Conservation (phyloP, 2,888 invertebrate genomes). For the Lathronympha strigana region DNA sequence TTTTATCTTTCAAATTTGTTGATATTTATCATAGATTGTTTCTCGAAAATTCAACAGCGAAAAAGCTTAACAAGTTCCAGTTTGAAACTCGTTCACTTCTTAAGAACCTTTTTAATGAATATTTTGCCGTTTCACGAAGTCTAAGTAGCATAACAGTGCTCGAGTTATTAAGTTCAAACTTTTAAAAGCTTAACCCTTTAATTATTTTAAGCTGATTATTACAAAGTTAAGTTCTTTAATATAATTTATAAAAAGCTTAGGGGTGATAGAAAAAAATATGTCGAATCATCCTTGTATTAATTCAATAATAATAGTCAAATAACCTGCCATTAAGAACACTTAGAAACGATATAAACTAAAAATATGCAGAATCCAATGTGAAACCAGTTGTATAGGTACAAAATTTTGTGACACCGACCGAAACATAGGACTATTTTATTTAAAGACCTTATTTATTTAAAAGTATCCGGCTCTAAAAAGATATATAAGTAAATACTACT, state of each 20-base stretch:
- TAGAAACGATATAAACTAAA: neutral
- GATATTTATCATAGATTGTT: neutral
- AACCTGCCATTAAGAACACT: neutral
- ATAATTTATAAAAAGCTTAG: too few species aligned
- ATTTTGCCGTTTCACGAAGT: slow-evolving; percentile 20
- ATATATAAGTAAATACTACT: too few species aligned
- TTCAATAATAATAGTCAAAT: neutral
- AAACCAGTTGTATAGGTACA: slow-evolving; percentile 2
- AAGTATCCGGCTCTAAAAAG: too few species aligned
- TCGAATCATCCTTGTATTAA: too few species aligned
- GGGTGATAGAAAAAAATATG: too few species aligned
- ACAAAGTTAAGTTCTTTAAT: neutral
- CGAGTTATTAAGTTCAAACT: slow-evolving; percentile 8
- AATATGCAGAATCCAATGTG: neutral
- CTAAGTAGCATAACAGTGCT: slow-evolving; percentile 15
- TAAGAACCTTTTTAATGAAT: slow-evolving; percentile 21
- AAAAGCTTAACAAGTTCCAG: slow-evolving; percentile 11
- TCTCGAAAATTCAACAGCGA: neutral
- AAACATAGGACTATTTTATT: too few species aligned
- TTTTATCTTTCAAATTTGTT: neutral
- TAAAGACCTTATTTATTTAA: too few species aligned
- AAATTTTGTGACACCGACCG: slow-evolving; percentile 3
- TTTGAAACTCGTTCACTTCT: slow-evolving; percentile 25
- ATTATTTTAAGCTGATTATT: neutral
- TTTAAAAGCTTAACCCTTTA: slow-evolving; percentile 14